Conservation (phyloP, 2,888 invertebrate genomes). For the Eledone cirrhosa region DNA sequence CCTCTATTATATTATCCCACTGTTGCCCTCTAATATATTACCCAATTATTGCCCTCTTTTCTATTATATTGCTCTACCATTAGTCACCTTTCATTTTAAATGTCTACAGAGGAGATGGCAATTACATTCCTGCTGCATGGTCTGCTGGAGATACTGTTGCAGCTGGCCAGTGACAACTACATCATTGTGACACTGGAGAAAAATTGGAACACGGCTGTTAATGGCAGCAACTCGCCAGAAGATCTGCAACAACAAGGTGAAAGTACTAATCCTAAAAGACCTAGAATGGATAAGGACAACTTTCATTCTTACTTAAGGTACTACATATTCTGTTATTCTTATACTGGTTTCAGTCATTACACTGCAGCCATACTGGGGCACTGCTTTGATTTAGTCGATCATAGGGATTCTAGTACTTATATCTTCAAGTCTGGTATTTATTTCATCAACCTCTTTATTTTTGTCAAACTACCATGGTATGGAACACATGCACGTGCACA, state of each 20-base stretch:
- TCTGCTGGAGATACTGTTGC: slow-evolving; percentile 48
- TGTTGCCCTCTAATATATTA: too few species aligned
- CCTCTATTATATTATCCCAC: too few species aligned
- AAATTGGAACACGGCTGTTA: slow-evolving; percentile 28
- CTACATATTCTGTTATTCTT: background rate
- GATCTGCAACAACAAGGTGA: slow-evolving; percentile 36
- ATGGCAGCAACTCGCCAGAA: background rate
- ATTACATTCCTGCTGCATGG: slow-evolving; percentile 43
- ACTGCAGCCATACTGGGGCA: too few species aligned
- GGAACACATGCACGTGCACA: too few species aligned
- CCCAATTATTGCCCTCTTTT: too few species aligned
- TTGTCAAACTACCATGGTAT: too few species aligned
- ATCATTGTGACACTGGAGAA: slow-evolving; percentile 41
- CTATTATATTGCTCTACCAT: background rate
- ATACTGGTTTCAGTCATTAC: too few species aligned
- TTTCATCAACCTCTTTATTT: too few species aligned
- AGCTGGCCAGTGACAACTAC: slow-evolving; percentile 43
- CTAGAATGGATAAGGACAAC: slow-evolving; percentile 52
- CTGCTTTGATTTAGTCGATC: too few species aligned
- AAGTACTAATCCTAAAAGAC: slow-evolving; percentile 51
- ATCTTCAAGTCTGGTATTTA: too few species aligned
- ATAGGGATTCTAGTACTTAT: too few species aligned
- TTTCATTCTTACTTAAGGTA: slow-evolving; percentile 57
- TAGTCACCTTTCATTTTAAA: background rate
- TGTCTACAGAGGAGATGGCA: slow-evolving; percentile 48